Conservation (phyloP, 2,113 vertebrate species). For the Forbesichthys agassizii region DNA sequence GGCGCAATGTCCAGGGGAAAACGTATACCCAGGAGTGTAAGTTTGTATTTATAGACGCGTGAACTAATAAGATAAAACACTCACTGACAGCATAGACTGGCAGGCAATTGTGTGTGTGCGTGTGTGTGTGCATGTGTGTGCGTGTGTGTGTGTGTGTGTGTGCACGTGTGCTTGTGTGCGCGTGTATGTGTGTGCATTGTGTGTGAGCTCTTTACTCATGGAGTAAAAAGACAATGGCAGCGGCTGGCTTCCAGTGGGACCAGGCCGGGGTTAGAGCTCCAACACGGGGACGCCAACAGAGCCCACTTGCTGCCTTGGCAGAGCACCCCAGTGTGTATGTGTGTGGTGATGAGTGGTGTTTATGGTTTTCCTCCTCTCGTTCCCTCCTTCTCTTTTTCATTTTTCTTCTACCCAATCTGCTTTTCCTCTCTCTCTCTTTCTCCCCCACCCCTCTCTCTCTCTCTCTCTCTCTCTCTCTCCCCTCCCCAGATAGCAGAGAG, state of each 20-base stretch:
- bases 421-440: slow-evolving; percentile 35
- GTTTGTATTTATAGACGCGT: slow-evolving; percentile 51
- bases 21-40: slow-evolving; percentile 15
- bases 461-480: background rate
- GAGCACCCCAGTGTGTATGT: background rate
- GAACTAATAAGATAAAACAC: slow-evolving; percentile 36
- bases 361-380: background rate
- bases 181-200: background rate
- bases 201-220: background rate
- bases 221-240: background rate
- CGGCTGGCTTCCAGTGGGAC: too few species aligned
- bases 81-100: background rate
- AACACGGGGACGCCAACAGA: too few species aligned
- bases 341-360: background rate
- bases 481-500: slow-evolving; percentile 89
- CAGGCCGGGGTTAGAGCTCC: too few species aligned
- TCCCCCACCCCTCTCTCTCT: slow-evolving; percentile 18
- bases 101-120: background rate
- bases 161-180: too few species aligned
- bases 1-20: slow-evolving; percentile 25
- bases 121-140: slow-evolving; percentile 8
- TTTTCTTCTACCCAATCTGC: background rate
- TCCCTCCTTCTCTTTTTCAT: slow-evolving; percentile 3
- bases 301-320: too few species aligned
- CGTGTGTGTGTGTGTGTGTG: slow-evolving; percentile 11